These are phyloP conservation scores for Poeciliopsis retropinna DNA, from an alignment of 2,113 vertebrate species.

Conservation along the genomic window DNA sequence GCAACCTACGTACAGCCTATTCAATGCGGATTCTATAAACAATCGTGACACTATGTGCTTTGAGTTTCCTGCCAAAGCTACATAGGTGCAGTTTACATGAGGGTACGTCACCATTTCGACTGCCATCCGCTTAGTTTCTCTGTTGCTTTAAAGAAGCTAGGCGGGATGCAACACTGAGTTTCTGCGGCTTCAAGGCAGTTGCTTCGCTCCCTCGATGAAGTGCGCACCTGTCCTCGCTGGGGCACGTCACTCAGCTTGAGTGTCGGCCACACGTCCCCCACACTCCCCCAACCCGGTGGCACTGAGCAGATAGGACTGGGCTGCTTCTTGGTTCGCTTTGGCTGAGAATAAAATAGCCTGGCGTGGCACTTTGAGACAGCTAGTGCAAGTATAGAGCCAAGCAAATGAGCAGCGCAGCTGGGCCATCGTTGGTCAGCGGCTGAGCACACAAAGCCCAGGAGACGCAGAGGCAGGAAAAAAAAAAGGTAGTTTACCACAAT, in stretches of 20 bases:
- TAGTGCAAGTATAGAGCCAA: slow-evolving; percentile 38
- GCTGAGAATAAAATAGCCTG: slow-evolving; percentile 62
- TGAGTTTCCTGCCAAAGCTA: not conserved
- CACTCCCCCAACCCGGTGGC: slow-evolving; percentile 13
- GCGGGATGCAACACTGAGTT: slow-evolving; percentile 14
- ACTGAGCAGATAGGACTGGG: slow-evolving; percentile 56
- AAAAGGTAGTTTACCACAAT: slow-evolving; percentile 59
- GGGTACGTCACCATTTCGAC: slow-evolving; percentile 24
- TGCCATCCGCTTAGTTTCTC: slow-evolving; percentile 24
- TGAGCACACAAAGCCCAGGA: slow-evolving; percentile 61
- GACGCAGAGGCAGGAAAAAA: slow-evolving; percentile 49
- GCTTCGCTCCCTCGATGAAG: slow-evolving; percentile 47
- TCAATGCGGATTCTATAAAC: slow-evolving; percentile 25
- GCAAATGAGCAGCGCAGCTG: slow-evolving; percentile 71
- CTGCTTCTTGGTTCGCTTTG: slow-evolving; percentile 51
- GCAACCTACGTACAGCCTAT: slow-evolving; percentile 21
- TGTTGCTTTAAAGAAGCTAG: not conserved
- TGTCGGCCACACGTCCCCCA: slow-evolving; percentile 46
- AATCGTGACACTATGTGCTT: not conserved
- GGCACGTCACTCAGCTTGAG: slow-evolving; percentile 51
- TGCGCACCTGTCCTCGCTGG: slow-evolving; percentile 20
- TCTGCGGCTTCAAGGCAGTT: not conserved
- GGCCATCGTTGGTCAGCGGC: slow-evolving; percentile 52
- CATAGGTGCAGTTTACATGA: slow-evolving; percentile 5
- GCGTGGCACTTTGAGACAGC: slow-evolving; percentile 56